Evolutionary conservation across 2,888 invertebrate genomes (phyloP), one percentile per base, ranked within the genome.

Genomic region (Globia sparganii): DNA sequence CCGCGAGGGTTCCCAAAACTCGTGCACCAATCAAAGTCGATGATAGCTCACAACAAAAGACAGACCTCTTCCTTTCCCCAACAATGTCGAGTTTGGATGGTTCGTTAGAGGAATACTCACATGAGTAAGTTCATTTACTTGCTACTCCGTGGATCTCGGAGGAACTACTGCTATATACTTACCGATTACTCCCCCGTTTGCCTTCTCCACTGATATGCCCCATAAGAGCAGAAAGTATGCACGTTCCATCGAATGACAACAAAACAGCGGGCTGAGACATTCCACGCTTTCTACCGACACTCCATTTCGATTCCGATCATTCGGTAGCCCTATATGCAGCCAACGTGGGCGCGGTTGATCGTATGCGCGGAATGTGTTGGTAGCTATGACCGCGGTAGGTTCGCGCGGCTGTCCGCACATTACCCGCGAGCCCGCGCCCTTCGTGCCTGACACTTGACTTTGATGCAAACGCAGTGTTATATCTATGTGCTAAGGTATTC

Each of bases 361-460:
- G 87, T 88, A 89, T 91, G 91, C 88, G 83, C 80, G 92, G 92
- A 92, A 93, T 93, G 91, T 85, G 87, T 86, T 85, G 77, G 49
- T 72, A 62, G 65, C 64, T 72, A 76, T 77, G 79, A 72, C 74
- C 79, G 82, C 81, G 85, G 88, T 86, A 79, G 81, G 80, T 86
- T 83, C 86, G 86, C 89, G 90, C 21, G 68, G 68, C 85, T 85
- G 77, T 86, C 89, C 90, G 89, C 91, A 90, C 91, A 91, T 92
- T 87, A 84, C 89, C 88, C 77, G 83, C 73, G 78, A 87, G 86
- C 90, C 88, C 77, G 85, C 70, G 85, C 86, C 78, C 79, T 78
- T 81, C 78, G 72, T 76, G 80, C 85, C 76, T 86, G 78, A 87
- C 87, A 86, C 88, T 87, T 89, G 90, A 90, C 86, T 89, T 89